Evolutionary conservation across 2,113 vertebrate genomes (phyloP), one percentile per base, ranked within the genome.

Genomic region (Sapajus apella): DNA sequence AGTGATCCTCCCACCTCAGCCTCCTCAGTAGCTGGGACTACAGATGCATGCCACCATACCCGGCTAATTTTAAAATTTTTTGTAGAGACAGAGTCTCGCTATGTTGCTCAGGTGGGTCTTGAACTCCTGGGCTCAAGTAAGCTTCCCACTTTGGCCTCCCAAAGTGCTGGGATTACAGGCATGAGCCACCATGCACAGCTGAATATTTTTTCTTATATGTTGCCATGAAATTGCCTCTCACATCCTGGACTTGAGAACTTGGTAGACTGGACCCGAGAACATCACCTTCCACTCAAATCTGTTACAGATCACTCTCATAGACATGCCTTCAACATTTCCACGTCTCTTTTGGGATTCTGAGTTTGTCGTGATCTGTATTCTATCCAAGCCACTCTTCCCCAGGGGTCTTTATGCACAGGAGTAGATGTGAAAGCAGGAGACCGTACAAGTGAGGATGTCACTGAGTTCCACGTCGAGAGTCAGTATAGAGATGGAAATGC

Each of bases 401-500:
- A 2, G 64, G 68, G 13, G 40, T 17, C n/a, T 17, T 25, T 9
- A 23, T 8, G 9, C 14, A 37, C 17, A 4, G 18, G 61, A 56
- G 16, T 1, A 37, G 0, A 56, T 8, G 4, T 6, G 55, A 43
- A 91, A 55, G 47, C 2, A n/a, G 18, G 32, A 37, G 6, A 35
- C 17, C 3, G 43, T 1, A 18, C 8, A 68, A 47, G 43, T 5
- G 7, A 50, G 13, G 10, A 25, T 0, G 9, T 11, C 20, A 7
- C 14, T 0, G 1, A 23, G 45, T 50, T 85, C 70, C 40, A 45
- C 35, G 25, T 3, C 6, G 17, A 25, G 21, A 13, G 25, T 18
- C 27, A 25, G 23, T 4, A 45, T n/a, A 23, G 52, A 75, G 40
- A 43, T 2, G 16, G 55, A n/a, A 47, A 18, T 1, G 3, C 18